Conservation (phyloP, 64 coral and sea anemone species). For the Stichodactyla mertensii region DNA sequence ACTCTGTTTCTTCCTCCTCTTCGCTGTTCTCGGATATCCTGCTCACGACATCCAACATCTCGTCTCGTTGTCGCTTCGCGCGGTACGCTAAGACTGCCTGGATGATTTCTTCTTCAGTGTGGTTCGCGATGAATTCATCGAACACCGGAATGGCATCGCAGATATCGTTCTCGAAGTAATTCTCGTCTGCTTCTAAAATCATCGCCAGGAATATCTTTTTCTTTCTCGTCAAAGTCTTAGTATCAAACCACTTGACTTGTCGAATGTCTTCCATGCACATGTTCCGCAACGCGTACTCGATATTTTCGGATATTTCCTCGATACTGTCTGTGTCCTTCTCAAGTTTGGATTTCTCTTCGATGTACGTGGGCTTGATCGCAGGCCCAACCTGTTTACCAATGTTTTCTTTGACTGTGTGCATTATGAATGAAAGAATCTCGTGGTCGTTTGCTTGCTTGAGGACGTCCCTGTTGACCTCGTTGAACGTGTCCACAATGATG, state of each 20-base stretch:
- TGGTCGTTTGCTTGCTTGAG: constrained; percentile 73
- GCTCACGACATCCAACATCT: constrained; percentile 16
- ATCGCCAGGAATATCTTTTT: constrained; percentile 71
- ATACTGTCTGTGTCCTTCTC: constrained; percentile 74
- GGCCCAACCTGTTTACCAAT: constrained; percentile 95
- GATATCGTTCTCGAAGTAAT: constrained; percentile 83
- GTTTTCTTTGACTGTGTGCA: constrained; percentile 79
- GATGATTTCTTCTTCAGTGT: constrained; percentile 63
- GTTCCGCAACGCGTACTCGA: constrained; percentile 72
- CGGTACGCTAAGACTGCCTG: constrained; percentile 48
- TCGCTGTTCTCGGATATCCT: neutral
- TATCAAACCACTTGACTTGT: constrained; percentile 83
- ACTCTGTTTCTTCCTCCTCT: neutral
- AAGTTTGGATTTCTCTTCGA: constrained; percentile 76
- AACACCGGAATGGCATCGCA: constrained; percentile 92
- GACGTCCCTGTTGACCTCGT: constrained; percentile 51
- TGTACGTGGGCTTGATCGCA: constrained; percentile 76
- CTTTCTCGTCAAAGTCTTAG: constrained; percentile 40
- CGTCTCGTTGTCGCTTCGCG: constrained; percentile 63
- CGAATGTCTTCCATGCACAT: constrained; percentile 93
- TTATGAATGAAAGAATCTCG: constrained; percentile 81
- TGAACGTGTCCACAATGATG: constrained; percentile 73
- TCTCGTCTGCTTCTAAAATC: constrained; percentile 74
- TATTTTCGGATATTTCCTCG: constrained; percentile 93
- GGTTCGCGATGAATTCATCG: constrained; percentile 63